Percentiles rank a stretch among this genome's conserved stretches.
Evolutionary conservation across 2,797 vertebrate species (phyloP).

Genomic region (Buphagus erythrorhynchus): DNA sequence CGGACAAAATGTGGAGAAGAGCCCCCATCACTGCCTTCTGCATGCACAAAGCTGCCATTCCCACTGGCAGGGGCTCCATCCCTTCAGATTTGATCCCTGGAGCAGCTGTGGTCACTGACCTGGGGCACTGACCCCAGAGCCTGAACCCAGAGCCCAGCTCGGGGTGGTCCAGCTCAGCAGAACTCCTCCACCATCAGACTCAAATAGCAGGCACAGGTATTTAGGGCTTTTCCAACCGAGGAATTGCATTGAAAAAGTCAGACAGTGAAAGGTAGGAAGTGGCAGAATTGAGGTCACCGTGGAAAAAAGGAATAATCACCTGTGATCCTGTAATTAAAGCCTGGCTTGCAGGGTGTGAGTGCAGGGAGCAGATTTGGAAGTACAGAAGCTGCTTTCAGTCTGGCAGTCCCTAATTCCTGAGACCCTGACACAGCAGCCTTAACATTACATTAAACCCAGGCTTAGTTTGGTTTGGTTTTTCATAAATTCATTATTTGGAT

Average conservation of each 20-base stretch:
- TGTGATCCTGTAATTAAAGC: conserved; percentile 30
- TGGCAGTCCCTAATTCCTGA: background rate
- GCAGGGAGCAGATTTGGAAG: background rate
- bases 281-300: background rate
- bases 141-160: background rate
- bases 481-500: background rate
- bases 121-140: background rate
- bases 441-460: background rate
- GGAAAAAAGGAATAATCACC: conserved; percentile 1
- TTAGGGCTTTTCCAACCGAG: background rate
- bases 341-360: background rate
- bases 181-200: background rate
- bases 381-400: background rate
- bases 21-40: background rate
- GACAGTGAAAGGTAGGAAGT: background rate
- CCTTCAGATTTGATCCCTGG: background rate
- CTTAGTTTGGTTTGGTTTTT: background rate
- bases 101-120: background rate
- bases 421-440: background rate
- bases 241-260: background rate
- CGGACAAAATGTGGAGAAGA: background rate
- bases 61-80: background rate
- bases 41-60: background rate
- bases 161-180: background rate
- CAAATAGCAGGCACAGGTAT: background rate